These are phyloP conservation scores for Phataginus tricuspis DNA, from an alignment of 2,797 vertebrate genomes.

Conservation along the genomic window DNA sequence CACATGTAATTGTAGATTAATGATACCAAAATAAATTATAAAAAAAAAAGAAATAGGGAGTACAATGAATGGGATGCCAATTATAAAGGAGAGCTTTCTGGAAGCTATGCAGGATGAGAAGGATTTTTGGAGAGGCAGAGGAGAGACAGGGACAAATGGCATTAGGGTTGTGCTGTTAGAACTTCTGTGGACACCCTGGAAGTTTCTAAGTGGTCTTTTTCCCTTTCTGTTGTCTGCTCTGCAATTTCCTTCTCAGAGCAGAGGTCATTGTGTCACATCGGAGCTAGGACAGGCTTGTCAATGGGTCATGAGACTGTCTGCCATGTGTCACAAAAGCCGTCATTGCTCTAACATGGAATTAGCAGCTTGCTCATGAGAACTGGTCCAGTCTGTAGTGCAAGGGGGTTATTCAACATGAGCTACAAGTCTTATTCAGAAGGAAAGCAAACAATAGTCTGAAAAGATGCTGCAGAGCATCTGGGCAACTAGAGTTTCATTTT, in stretches of 20 bases:
- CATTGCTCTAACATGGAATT: background rate
- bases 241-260: slow-evolving; percentile 69
- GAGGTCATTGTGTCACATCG: background rate
- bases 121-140: slow-evolving; percentile 8
- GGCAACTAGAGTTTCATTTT: background rate
- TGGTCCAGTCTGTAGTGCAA: slow-evolving; percentile 55
- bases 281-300: slow-evolving; percentile 57
- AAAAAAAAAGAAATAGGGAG: background rate
- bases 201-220: slow-evolving; percentile 73
- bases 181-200: slow-evolving; percentile 40
- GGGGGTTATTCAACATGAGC: slow-evolving; percentile 65
- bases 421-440: slow-evolving; percentile 65
- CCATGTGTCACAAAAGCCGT: slow-evolving; percentile 55
- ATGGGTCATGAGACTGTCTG: slow-evolving; percentile 62
- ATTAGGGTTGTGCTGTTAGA: slow-evolving; percentile 43
- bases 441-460: slow-evolving; percentile 70
- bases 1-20: too few species aligned
- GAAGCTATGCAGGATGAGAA: slow-evolving; percentile 50
- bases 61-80: background rate
- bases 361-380: slow-evolving; percentile 70
- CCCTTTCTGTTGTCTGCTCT: slow-evolving; percentile 44
- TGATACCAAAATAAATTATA: too few species aligned
- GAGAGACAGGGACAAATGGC: slow-evolving; percentile 37
- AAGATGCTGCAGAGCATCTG: slow-evolving; percentile 54
- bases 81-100: slow-evolving; percentile 44